Base-by-base conservation (phyloP, 2,113 vertebrate genomes). In the Myxocyprinus asiaticus region DNA sequence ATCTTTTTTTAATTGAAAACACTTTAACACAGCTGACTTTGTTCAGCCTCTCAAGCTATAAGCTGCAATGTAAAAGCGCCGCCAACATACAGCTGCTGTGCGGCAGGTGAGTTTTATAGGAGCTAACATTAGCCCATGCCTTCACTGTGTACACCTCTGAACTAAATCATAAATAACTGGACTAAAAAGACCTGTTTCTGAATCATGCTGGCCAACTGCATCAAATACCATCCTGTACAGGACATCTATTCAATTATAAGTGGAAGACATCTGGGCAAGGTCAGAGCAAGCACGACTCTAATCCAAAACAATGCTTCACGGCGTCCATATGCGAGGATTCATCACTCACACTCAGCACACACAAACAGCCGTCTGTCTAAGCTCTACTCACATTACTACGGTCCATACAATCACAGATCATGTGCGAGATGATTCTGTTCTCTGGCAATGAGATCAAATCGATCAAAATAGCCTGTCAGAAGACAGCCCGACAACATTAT, bases 91-190 rank as follows among this genome's bases (percentile, higher is more conserved):
- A 71, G 62, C 63, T 33, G 58, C 76, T 51, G 53, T 43, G 12
- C 45, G 33, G 88, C 91, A 90, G 89, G 86, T 89, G 91, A 76
- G 83, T 84, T 90, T 91, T 88, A 92, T 84, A 71, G 88, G 51
- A 47, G 83, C 87, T 88, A 88, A 88, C 82, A 89, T 92, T 87
- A 91, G 87, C 81, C 76, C 79, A 67, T 82, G 78, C 73, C 62
- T 79, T 84, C 83, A 12, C 85, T 81, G 64, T 87, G 80, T 76
- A 48, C 66, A 71, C 76, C 44, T 62, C 78, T 85, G 67, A 84
- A 87, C 81, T 22, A 45, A 43, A 75, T 85, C 83, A 56, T 87
- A 63, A 81, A 86, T 82, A 81, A 82, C 22, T 33, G 51, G 70
- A 68, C 74, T 63, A 55, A 72, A 83, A 44, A 14, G 47, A 45